Evolutionary conservation across 2,113 vertebrate species (phyloP).

Genomic region (Sakesphorus luctuosus): DNA sequence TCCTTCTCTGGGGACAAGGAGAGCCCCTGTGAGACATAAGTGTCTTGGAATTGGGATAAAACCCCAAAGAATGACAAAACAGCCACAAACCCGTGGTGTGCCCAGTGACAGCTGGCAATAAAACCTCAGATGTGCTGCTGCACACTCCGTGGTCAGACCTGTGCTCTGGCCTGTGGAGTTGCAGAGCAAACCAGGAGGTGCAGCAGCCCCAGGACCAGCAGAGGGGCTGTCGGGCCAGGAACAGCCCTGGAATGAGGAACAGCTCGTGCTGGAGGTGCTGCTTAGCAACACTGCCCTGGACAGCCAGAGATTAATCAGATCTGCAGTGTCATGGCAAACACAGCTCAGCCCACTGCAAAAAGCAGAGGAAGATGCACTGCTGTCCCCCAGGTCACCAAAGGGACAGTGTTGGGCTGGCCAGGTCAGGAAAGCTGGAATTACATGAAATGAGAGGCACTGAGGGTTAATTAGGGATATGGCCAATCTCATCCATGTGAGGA

Average conservation of each 20-base stretch:
- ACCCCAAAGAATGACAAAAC: background rate
- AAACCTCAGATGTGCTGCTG: rapidly evolving
- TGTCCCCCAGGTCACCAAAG: slow-evolving; percentile 30
- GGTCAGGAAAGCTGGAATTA: slow-evolving; percentile 30
- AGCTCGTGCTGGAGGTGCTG: slow-evolving; percentile 1
- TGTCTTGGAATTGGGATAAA: background rate
- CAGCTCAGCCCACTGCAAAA: background rate
- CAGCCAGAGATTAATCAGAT: slow-evolving; percentile 17
- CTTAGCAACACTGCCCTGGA: slow-evolving; percentile 68
- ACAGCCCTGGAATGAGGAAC: background rate
- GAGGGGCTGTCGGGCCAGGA: background rate
- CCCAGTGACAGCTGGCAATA: background rate
- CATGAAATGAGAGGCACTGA: background rate
- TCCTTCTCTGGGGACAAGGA: background rate
- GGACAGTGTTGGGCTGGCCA: background rate
- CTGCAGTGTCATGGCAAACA: slow-evolving; percentile 44
- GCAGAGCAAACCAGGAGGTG: rapidly evolving
- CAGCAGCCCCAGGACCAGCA: rapidly evolving
- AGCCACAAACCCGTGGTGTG: rapidly evolving
- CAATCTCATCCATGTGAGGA: background rate
- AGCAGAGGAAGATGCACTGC: background rate
- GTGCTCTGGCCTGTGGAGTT: background rate
- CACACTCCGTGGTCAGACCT: background rate
- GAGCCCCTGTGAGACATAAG: background rate
- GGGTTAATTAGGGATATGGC: slow-evolving; percentile 22